phyloP scores from a whole-genome alignment of 2,113 vertebrate genomes.

The Boulengeromyrus knoepffleri region DNA sequence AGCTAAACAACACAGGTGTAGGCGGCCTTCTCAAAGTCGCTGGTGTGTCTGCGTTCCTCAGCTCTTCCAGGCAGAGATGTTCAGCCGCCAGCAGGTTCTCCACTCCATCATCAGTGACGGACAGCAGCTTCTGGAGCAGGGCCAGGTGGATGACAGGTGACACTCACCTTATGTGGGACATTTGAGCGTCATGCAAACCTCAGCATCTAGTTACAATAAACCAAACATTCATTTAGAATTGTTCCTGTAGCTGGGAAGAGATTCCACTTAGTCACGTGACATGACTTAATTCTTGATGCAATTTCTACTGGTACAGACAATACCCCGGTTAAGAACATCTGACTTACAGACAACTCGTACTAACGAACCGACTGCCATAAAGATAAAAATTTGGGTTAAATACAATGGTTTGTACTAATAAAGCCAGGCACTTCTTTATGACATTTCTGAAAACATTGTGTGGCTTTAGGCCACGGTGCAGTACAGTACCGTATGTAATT shows the following conservation, averaged over 20 bases:
- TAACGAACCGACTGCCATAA: background rate
- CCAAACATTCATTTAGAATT: background rate
- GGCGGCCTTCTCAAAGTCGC: background rate
- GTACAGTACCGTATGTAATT: no score
- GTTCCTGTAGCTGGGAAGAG: slow-evolving; percentile 13
- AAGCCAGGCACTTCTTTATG: no score
- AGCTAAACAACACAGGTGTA: background rate
- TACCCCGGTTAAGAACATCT: background rate
- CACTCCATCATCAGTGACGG: slow-evolving; percentile 93
- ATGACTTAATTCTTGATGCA: background rate
- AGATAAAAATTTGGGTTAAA: background rate
- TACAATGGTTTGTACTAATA: background rate
- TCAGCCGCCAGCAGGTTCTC: slow-evolving; percentile 95
- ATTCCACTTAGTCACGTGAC: background rate
- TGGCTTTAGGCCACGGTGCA: no score
- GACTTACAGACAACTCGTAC: background rate
- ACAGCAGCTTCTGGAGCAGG: slow-evolving; percentile 89
- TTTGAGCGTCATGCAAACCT: background rate
- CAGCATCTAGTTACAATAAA: background rate
- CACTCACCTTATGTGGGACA: background rate
- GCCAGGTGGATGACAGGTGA: slow-evolving; percentile 96
- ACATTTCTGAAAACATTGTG: no score
- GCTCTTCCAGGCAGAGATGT: slow-evolving; percentile 98
- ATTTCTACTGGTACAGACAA: background rate
- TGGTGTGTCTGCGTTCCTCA: slow-evolving; percentile 34